Percentiles rank a stretch among this genome's conserved stretches.
phyloP scores from a whole-genome alignment of 2,113 vertebrate species.

The Phoxinus phoxinus region DNA sequence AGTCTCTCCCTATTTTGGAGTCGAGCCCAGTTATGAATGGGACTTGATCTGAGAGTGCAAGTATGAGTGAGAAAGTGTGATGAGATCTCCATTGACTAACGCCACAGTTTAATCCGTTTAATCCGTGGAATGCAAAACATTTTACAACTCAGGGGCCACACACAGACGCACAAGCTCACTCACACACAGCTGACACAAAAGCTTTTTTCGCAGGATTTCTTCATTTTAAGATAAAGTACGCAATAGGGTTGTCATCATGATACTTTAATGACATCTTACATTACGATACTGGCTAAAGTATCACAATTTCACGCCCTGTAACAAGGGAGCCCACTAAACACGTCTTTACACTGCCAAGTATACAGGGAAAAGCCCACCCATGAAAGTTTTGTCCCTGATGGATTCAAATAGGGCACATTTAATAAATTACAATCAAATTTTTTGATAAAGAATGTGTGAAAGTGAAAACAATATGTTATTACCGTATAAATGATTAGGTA shows the following conservation, averaged over 20 bases:
- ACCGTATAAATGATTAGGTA: background rate
- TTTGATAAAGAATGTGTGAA: too few relatives aligned
- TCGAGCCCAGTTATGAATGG: background rate
- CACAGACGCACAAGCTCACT: background rate
- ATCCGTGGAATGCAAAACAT: slow-evolving; percentile 37
- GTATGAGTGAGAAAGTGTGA: background rate
- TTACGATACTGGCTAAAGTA: too few relatives aligned
- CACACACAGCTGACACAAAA: background rate
- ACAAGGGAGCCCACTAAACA: background rate
- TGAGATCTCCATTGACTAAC: slow-evolving; percentile 5
- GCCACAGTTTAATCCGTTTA: slow-evolving; percentile 10
- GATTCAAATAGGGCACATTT: background rate
- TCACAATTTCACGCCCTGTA: background rate
- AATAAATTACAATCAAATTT: background rate
- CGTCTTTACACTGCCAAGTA: background rate
- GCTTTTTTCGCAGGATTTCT: background rate
- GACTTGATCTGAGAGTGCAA: background rate
- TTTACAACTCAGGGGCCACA: slow-evolving; percentile 35
- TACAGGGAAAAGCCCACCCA: background rate
- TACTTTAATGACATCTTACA: background rate
- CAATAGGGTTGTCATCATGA: background rate
- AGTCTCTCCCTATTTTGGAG: too few relatives aligned
- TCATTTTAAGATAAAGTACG: background rate
- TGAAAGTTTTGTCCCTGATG: background rate
- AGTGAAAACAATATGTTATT: too few relatives aligned